Base-by-base conservation (phyloP, 2,888 invertebrate species). In the Gandaritis pyraliata region DNA sequence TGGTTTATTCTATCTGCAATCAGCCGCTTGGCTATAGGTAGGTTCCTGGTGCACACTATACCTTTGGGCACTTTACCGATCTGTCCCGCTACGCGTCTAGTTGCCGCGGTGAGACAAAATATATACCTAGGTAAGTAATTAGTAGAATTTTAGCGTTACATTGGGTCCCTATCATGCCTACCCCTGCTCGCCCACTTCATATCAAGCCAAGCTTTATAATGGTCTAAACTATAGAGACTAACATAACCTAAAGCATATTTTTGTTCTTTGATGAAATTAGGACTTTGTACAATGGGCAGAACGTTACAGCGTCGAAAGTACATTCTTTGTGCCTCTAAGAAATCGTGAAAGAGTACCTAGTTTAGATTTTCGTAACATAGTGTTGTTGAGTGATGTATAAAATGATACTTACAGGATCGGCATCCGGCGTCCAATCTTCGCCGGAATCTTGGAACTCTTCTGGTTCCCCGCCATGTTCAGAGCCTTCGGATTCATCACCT, bases 341-440 rank as follows among this genome's bases (percentile, higher is more conserved):
- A 13, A 39, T n/a, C 49, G 2, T 38, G n/a, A 12, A n/a, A 18
- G 36, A 50, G 6, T 30, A n/a, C n/a, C n/a, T n/a, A 33, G 6
- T 2, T 11, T 23, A 6, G 4, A 23, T n/a, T 46, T n/a, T 46
- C 18, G 46, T 46, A 23, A 18, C 6, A 16, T 12, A 18, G 45
- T 6, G 23, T 45, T 6, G 23, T 45, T n/a, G 29, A 13, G 11
- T 16, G 30, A 16, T 36, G n/a, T n/a, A n/a, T n/a, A n/a, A 57
- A 59, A 64, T 66, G 45, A 48, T 65, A 77, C 77, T 80, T 85
- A 93, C 92, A 77, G 90, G 72, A 82, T 90, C 91, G 76, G 92
- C 92, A 75, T 91, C 92, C 82, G 93, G 93, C 84, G 92, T 93
- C 93, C 93, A 93, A 83, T 93, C 93, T 82, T 92, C 93, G 47